Conservation (phyloP, 2,113 vertebrate genomes). For the Anguilla japonica region DNA sequence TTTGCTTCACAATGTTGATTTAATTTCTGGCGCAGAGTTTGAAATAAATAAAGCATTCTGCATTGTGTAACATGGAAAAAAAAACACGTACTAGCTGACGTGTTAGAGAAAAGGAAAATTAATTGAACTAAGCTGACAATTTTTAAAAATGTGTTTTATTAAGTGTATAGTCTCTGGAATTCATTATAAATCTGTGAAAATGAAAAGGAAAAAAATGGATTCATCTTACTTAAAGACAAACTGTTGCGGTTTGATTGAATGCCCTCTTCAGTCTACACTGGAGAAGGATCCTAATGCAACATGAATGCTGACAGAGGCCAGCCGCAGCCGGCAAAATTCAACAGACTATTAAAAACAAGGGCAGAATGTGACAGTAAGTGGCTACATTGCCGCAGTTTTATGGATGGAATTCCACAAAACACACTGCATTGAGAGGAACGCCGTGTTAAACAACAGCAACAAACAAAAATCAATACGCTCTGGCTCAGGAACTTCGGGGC, state of each 20-base stretch:
- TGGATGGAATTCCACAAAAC: neutral
- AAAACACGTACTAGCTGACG: too few relatives aligned
- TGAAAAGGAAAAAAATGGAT: neutral
- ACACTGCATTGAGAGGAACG: neutral
- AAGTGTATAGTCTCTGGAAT: too few relatives aligned
- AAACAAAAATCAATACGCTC: neutral
- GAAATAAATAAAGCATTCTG: too few relatives aligned
- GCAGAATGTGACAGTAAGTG: too few relatives aligned
- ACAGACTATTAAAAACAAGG: neutral
- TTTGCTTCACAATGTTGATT: too few relatives aligned
- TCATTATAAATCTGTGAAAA: neutral
- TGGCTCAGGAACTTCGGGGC: slow-evolving; percentile 10
- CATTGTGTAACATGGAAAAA: too few relatives aligned
- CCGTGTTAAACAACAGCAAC: neutral
- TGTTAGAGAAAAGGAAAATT: too few relatives aligned
- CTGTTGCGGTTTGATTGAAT: neutral
- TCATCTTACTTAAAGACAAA: neutral
- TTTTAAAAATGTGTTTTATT: too few relatives aligned
- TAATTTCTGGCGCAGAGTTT: too few relatives aligned
- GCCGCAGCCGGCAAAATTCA: neutral
- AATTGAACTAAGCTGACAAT: too few relatives aligned
- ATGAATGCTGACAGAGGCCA: neutral
- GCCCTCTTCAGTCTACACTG: neutral
- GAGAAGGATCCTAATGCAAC: neutral
- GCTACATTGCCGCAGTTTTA: neutral